Conservation (phyloP, 2,113 vertebrate species). For the Amphiprion percula region DNA sequence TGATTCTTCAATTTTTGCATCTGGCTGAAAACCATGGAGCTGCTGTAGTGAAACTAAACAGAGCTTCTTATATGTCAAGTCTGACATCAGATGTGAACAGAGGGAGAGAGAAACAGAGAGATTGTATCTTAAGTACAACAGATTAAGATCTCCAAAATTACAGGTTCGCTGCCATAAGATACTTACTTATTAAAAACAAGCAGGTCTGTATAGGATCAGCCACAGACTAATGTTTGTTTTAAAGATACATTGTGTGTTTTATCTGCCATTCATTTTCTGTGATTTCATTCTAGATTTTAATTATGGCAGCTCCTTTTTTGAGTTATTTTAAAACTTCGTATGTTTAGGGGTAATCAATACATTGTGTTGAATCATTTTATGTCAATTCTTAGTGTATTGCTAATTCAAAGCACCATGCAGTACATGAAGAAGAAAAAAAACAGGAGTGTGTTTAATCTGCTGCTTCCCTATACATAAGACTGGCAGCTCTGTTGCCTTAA, state of each 20-base stretch:
- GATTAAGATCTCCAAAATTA: slow-evolving; percentile 41
- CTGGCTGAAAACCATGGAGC: slow-evolving; percentile 42
- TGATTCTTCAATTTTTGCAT: slow-evolving; percentile 52
- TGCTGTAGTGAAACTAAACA: slow-evolving; percentile 35
- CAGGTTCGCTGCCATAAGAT: not conserved
- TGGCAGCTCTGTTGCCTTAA: slow-evolving; percentile 15
- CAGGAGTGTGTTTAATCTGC: slow-evolving; percentile 8
- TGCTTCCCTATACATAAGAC: slow-evolving; percentile 8
- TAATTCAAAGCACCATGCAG: not conserved
- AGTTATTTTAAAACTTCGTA: not conserved
- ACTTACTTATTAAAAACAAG: not conserved
- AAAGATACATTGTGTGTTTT: not conserved
- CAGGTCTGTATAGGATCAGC: not conserved
- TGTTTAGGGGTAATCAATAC: not conserved
- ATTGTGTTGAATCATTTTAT: not conserved
- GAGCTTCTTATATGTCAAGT: slow-evolving; percentile 39
- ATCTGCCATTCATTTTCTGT: not conserved
- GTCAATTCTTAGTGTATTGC: not conserved
- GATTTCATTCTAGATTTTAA: not conserved
- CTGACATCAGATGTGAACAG: slow-evolving; percentile 38
- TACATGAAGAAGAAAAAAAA: too few species aligned
- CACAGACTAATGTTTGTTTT: not conserved
- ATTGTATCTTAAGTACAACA: slow-evolving; percentile 23
- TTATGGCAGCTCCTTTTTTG: not conserved
- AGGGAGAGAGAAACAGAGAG: slow-evolving; percentile 18